A percentile compares a stretch with the other conserved stretches of the same genome.
phyloP scores from a whole-genome alignment of 1,140 invertebrate species.

The Hyles euphorbiae region DNA sequence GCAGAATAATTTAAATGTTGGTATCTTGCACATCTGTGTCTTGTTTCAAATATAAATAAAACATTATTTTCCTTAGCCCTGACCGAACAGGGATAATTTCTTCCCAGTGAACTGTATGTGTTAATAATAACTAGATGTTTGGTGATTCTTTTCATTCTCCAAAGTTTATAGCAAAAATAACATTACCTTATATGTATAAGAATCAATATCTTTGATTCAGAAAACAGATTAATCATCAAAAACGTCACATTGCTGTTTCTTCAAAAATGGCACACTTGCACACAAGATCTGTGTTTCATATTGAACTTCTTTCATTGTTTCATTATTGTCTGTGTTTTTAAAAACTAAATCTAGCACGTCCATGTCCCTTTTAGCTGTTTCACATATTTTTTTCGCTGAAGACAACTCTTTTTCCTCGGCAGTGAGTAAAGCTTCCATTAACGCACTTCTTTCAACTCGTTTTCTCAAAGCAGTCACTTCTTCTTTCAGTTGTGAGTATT shows the following conservation, averaged over 20 bases:
- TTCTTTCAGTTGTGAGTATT: constrained; percentile 49
- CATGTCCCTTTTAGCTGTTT: constrained; percentile 62
- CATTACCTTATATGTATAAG: not conserved
- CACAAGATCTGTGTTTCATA: constrained; percentile 49
- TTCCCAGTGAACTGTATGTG: too few species aligned
- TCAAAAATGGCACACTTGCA: constrained; percentile 48
- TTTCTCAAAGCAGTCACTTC: constrained; percentile 48
- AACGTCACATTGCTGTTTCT: constrained; percentile 26
- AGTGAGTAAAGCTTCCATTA: constrained; percentile 60
- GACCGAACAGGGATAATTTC: too few species aligned
- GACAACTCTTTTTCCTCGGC: constrained; percentile 58
- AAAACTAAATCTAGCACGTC: constrained; percentile 51
- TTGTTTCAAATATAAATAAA: too few species aligned
- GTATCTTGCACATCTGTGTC: too few species aligned
- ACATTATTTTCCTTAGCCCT: too few species aligned
- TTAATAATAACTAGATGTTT: too few species aligned
- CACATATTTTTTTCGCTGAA: constrained; percentile 51
- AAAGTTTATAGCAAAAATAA: not conserved
- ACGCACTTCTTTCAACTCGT: constrained; percentile 51
- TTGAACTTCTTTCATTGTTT: constrained; percentile 39
- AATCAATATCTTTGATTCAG: not conserved
- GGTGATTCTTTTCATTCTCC: too few species aligned
- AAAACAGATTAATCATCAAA: constrained; percentile 23
- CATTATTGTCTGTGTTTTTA: constrained; percentile 38
- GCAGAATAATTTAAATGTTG: too few species aligned